Conservation (phyloP, 2,888 invertebrate species). For the Dryobota labecula region DNA sequence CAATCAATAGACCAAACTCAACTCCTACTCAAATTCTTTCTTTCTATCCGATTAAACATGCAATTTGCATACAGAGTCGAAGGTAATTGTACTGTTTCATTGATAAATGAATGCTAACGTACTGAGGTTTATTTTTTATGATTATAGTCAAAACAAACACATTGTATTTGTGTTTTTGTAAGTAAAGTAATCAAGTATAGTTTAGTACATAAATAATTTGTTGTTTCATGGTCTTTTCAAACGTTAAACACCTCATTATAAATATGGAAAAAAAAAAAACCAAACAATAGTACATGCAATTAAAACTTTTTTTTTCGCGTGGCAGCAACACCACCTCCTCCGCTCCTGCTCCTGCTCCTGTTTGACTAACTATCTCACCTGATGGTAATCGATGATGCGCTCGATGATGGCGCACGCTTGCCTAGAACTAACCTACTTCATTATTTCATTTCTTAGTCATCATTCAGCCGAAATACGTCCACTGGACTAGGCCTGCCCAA, state of each 20-base stretch:
- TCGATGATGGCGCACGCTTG: neutral
- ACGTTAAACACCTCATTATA: conserved; percentile 5
- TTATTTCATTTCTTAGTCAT: too few species aligned
- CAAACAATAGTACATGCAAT: neutral
- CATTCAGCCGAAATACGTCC: too few species aligned
- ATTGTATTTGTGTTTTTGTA: neutral
- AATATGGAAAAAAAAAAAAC: neutral
- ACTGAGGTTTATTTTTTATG: neutral
- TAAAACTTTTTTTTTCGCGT: neutral
- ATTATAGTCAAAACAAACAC: neutral
- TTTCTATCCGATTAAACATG: too few species aligned
- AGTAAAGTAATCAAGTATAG: neutral
- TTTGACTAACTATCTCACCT: neutral
- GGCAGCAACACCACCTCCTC: too few species aligned
- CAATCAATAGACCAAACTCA: neutral
- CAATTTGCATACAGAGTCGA: neutral
- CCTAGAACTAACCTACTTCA: too few species aligned
- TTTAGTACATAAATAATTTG: neutral
- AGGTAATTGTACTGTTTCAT: neutral
- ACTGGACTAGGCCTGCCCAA: too few species aligned
- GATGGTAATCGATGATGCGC: neutral
- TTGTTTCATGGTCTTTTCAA: conserved; percentile 1
- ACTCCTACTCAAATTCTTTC: too few species aligned
- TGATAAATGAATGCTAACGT: neutral
- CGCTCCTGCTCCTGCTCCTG: too few species aligned